These are phyloP conservation scores for Campopleginae sp. DNA, from an alignment of 2,888 invertebrate genomes.

Conservation along the genomic window DNA sequence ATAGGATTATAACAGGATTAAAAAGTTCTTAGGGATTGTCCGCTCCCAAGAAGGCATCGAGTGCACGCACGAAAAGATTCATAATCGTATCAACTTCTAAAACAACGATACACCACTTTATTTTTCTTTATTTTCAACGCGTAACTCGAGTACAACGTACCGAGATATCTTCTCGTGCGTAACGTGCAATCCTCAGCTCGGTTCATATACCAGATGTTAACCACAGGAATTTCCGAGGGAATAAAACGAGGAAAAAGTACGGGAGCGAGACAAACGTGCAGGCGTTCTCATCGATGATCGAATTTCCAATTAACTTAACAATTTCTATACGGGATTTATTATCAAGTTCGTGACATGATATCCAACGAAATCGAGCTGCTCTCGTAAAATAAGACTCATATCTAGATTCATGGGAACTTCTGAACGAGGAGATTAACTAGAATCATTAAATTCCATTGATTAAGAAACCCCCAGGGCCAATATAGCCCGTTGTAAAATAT, in stretches of 20 bases:
- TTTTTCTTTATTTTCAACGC: neutral
- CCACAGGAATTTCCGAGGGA: constrained; percentile 44
- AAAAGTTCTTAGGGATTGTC: constrained; percentile 44
- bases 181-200: constrained; percentile 40
- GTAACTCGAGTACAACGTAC: constrained; percentile 52
- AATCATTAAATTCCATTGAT: neutral
- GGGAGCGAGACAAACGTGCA: constrained; percentile 4
- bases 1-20: constrained; percentile 47
- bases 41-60: constrained; percentile 13
- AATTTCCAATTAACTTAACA: constrained; percentile 52
- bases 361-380: neutral
- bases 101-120: neutral
- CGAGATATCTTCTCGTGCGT: constrained; percentile 60
- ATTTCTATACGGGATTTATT: constrained; percentile 30
- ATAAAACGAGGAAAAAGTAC: constrained; percentile 7
- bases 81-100: constrained; percentile 28
- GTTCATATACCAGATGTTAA: constrained; percentile 19
- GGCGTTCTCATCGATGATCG: constrained; percentile 38
- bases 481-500: neutral
- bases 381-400: neutral
- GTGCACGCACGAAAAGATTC: constrained; percentile 21
- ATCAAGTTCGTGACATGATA: constrained; percentile 8
- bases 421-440: neutral
- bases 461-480: neutral
- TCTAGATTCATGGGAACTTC: neutral